These are phyloP conservation scores for Plagodis dolabraria DNA, from an alignment of 2,888 invertebrate species.

Conservation along the genomic window DNA sequence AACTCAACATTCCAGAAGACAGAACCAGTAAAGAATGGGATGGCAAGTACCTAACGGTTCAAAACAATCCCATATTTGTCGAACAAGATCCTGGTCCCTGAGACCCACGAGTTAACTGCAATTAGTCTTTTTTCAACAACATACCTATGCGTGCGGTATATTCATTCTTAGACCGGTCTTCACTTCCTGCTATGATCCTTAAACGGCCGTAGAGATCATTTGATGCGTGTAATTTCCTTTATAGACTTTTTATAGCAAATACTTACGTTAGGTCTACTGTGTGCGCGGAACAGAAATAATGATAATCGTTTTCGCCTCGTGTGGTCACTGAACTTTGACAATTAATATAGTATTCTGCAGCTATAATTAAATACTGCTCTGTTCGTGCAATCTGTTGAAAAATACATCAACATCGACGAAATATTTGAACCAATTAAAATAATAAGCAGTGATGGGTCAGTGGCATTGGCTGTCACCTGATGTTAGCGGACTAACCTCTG, in stretches of 20 bases:
- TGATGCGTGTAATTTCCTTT: conserved; percentile 64
- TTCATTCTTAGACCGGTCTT: conserved; percentile 58
- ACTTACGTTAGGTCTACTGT: conserved; percentile 38
- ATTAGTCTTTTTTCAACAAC: conserved; percentile 59
- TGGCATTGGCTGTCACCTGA: too few relatives aligned
- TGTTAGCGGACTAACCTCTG: too few relatives aligned
- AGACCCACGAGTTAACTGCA: conserved; percentile 62
- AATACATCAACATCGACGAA: too few relatives aligned
- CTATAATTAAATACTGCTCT: conserved; percentile 1
- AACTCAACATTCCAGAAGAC: conserved; percentile 8
- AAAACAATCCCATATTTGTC: conserved; percentile 54
- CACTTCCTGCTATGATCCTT: conserved; percentile 74
- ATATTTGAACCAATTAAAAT: too few relatives aligned
- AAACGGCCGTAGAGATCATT: conserved; percentile 63
- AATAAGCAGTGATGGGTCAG: too few relatives aligned
- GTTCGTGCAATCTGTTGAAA: too few relatives aligned
- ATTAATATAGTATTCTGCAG: conserved; percentile 5
- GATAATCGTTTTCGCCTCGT: conserved; percentile 51
- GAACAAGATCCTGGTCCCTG: conserved; percentile 44
- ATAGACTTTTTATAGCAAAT: conserved; percentile 58
- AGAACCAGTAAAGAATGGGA: conserved; percentile 20
- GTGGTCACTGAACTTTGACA: conserved; percentile 51
- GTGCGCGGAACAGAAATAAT: conserved; percentile 46
- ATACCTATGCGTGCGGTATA: conserved; percentile 52
- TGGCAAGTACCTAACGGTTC: conserved; percentile 49